Evolutionary conservation across 2,797 vertebrate genomes (phyloP), one percentile per base, ranked within the genome.

Genomic region (Platyrinchus mystaceus): DNA sequence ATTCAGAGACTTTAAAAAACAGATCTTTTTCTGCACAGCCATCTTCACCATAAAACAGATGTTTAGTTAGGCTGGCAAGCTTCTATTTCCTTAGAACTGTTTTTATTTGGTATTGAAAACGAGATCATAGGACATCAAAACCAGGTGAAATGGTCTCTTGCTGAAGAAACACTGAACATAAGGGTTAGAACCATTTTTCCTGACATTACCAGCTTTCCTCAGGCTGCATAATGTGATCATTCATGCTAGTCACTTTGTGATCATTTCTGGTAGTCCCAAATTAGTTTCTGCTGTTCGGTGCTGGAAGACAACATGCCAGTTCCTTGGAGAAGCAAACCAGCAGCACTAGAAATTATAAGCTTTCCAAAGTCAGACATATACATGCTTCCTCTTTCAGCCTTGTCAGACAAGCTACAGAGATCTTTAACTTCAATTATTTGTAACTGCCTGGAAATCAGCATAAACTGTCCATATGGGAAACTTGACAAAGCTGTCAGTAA

Each of bases 351-450:
- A 75, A 78, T 2, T 0, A 34, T 67, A 81, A 92, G 49, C 12
- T 83, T 62, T 73, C 60, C 7, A 0, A 75, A 80, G 86, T 87
- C 82, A 95, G 89, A 87, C 24, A 13, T 30, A 53, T 34, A 37
- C 28, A 18, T 18, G 5, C 49, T 95, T 96, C 73, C 92, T 68
- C n/a, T 74, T 95, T 95, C 37, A 80, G 52, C 23, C 39, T 81
- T 91, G 86, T 91, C 91, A 90, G 91, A 92, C 86, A 83, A 87
- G 58, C 22, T 60, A 24, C 49, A 73, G 75, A 95, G 60, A 76
- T 91, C 71, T 80, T 90, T 93, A 93, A 90, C 82, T 90, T 78
- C 66, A 68, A 85, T 96, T 95, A 94, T 95, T 81, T 95, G 77
- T 74, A 94, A 87, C 46, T 82, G 81, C 75, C 85, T 87, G 43